A percentile compares a stretch with the other conserved stretches of the same genome.
phyloP scores from a whole-genome alignment of 2,797 vertebrate species.

The Peromyscus attwateri region DNA sequence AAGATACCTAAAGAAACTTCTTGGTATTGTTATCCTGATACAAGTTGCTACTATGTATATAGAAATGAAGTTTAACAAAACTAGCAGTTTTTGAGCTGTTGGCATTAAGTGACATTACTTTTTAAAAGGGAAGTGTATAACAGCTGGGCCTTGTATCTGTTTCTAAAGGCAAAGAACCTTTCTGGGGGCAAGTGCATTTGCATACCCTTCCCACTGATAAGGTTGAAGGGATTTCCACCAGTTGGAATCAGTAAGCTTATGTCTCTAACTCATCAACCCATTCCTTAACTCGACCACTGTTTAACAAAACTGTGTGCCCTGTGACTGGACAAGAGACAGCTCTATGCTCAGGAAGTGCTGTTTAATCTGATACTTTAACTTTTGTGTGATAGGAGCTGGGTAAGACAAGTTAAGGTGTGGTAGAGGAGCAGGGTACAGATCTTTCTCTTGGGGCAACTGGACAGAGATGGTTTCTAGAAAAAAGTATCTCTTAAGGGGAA shows the following conservation, averaged over 20 bases:
- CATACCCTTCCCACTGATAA: neutral
- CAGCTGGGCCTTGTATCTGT: neutral
- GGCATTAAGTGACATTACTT: constrained; percentile 37
- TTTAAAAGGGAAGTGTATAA: constrained; percentile 58
- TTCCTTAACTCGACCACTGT: constrained; percentile 49
- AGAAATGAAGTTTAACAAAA: constrained; percentile 50
- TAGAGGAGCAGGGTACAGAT: neutral
- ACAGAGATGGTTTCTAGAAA: constrained; percentile 7
- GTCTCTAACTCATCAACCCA: neutral
- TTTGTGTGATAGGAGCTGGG: neutral
- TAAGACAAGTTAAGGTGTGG: neutral
- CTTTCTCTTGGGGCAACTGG: neutral
- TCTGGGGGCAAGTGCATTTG: constrained; percentile 49
- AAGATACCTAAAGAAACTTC: constrained; percentile 75
- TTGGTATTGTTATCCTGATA: constrained; percentile 68
- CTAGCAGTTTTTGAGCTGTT: constrained; percentile 20
- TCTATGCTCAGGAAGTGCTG: neutral
- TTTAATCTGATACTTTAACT: neutral
- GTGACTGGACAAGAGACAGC: neutral
- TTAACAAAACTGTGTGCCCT: constrained; percentile 50
- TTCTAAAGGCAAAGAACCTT: constrained; percentile 36
- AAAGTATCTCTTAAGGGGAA: constrained; percentile 29
- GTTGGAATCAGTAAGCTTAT: neutral
- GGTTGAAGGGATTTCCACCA: constrained; percentile 57
- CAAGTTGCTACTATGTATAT: neutral